phyloP scores from a whole-genome alignment of 1,140 invertebrate species.

The Trachelipus rathkii region DNA sequence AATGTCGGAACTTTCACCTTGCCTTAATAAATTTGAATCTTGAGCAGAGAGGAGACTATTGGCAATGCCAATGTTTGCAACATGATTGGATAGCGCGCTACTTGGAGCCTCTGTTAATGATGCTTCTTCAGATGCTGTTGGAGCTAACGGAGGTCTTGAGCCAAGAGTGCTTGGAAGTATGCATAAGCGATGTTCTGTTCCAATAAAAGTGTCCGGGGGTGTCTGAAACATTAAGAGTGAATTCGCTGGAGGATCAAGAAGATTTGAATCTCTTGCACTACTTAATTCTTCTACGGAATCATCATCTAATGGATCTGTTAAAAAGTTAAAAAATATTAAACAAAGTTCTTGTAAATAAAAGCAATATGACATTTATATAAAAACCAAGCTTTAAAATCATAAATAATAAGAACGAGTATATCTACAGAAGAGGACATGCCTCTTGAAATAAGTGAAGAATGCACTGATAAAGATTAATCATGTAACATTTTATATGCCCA shows the following conservation, averaged over 20 bases:
- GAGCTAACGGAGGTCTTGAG: background rate
- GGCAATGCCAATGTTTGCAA: constrained; percentile 41
- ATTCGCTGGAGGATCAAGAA: constrained; percentile 32
- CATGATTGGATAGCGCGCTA: constrained; percentile 36
- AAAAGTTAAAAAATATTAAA: background rate
- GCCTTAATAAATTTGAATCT: constrained; percentile 33
- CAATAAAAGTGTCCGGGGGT: background rate
- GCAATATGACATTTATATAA: too few relatives aligned
- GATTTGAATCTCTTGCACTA: constrained; percentile 35
- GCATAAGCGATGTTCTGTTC: background rate
- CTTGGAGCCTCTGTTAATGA: background rate
- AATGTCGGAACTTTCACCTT: constrained; percentile 28
- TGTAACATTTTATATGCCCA: too few relatives aligned
- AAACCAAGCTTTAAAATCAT: too few relatives aligned
- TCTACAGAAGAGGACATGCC: too few relatives aligned
- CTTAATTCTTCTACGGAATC: constrained; percentile 39
- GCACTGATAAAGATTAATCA: too few relatives aligned
- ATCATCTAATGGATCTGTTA: constrained; percentile 39
- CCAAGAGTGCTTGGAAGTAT: background rate
- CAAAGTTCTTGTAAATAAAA: too few relatives aligned
- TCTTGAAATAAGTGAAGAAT: too few relatives aligned
- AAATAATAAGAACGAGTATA: too few relatives aligned
- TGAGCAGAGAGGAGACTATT: constrained; percentile 39
- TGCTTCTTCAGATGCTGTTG: constrained; percentile 10
- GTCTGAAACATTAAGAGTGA: background rate